Evolutionary conservation across 2,113 vertebrate species (phyloP).

Genomic region (Anoura caudifer): DNA sequence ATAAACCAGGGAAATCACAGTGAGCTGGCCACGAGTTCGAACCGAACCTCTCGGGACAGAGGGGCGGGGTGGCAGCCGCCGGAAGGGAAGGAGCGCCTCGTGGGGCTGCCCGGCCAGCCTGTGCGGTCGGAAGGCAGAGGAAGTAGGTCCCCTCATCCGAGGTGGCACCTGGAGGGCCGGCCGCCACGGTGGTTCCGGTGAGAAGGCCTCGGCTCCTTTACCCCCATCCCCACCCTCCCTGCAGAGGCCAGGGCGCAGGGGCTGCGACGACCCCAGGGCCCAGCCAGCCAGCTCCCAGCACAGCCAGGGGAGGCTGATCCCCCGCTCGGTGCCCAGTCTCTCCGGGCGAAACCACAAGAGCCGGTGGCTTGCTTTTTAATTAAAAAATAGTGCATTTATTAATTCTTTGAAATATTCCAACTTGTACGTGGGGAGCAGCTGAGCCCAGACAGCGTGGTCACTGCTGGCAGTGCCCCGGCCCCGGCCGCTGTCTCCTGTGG

Average conservation of each 20-base stretch:
- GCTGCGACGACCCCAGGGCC: background rate
- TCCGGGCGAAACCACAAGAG: background rate
- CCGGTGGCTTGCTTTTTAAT: background rate
- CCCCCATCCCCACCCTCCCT: too few relatives aligned
- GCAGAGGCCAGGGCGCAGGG: background rate
- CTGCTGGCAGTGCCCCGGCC: fast-evolving
- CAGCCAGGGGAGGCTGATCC: fast-evolving
- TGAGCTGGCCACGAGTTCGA: fast-evolving
- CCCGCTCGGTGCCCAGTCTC: fast-evolving
- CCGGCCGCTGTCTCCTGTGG: fast-evolving
- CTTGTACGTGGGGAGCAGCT: fast-evolving
- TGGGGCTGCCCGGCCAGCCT: background rate
- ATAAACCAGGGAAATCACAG: background rate
- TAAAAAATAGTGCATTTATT: background rate
- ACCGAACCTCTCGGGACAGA: fast-evolving
- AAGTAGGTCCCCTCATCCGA: background rate
- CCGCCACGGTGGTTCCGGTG: fast-evolving
- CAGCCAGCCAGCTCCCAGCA: fast-evolving
- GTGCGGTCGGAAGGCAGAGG: background rate
- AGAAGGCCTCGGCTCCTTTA: background rate
- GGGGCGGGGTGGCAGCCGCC: fast-evolving
- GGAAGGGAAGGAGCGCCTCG: too few relatives aligned
- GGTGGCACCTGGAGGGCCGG: background rate
- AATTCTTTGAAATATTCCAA: background rate
- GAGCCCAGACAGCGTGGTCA: fast-evolving